A percentile compares a stretch with the other conserved stretches of the same genome.
phyloP scores from a whole-genome alignment of 2,888 invertebrate genomes.

The Oscheius sp. region DNA sequence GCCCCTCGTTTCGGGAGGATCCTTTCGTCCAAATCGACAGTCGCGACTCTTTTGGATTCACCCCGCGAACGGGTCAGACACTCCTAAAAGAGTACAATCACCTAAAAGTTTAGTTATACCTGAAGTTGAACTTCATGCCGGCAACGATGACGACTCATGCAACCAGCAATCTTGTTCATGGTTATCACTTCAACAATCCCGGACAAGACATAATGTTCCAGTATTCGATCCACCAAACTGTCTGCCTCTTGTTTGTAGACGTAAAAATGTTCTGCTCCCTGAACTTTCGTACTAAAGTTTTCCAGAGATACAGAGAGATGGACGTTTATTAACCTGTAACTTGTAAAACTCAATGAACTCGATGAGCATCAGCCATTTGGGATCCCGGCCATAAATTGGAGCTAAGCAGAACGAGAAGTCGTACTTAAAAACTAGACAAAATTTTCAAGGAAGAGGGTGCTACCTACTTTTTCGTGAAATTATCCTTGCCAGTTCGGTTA shows the following conservation, averaged over 20 bases:
- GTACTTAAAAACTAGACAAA: not conserved
- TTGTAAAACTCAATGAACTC: constrained; percentile 54
- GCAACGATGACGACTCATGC: constrained; percentile 51
- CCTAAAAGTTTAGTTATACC: constrained; percentile 27
- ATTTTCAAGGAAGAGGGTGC: not conserved
- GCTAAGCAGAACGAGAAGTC: constrained; percentile 50
- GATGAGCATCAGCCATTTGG: constrained; percentile 45
- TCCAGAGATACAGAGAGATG: not conserved
- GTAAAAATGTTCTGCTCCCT: constrained; percentile 49
- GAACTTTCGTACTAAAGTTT: constrained; percentile 4
- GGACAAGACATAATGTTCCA: constrained; percentile 35
- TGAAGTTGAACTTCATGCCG: constrained; percentile 57
- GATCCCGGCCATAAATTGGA: constrained; percentile 48
- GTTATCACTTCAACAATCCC: constrained; percentile 32
- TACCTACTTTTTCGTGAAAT: not conserved
- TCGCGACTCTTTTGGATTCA: constrained; percentile 40
- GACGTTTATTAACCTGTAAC: constrained; percentile 40
- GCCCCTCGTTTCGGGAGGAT: constrained; percentile 36
- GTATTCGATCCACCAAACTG: constrained; percentile 33
- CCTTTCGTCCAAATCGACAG: constrained; percentile 53
- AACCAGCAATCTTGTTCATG: constrained; percentile 46
- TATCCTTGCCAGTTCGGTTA: not conserved
- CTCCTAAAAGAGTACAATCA: constrained; percentile 37
- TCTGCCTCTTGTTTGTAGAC: constrained; percentile 39
- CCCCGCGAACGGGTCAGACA: constrained; percentile 42